A percentile compares a stretch with the other conserved stretches of the same genome.
Conservation (phyloP, 2,888 invertebrate genomes). For the Chalcosyrphus nemorum region DNA sequence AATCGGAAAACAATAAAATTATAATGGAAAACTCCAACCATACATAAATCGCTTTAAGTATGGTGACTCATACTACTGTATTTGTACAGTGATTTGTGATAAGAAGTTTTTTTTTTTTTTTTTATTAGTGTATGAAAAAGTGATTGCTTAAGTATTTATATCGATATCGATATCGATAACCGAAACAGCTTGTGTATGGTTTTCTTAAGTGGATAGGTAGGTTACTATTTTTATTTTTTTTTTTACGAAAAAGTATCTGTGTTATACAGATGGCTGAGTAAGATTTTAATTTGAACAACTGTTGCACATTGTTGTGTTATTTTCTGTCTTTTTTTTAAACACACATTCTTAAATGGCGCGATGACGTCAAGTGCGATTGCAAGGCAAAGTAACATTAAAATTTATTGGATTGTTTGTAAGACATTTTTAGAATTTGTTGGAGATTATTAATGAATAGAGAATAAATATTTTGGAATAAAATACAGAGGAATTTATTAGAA, state of each 20-base stretch:
- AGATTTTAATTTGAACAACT: constrained; percentile 10
- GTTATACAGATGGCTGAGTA: background rate
- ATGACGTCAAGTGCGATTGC: background rate
- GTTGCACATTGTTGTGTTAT: background rate
- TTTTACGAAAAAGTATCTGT: background rate
- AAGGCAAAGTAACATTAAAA: background rate
- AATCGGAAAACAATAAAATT: constrained; percentile 29
- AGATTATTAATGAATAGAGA: too few species aligned
- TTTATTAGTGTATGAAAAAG: background rate
- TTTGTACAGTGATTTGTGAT: constrained; percentile 41
- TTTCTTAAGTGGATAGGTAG: background rate
- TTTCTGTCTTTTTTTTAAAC: background rate
- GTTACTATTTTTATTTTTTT: background rate
- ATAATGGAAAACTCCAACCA: constrained; percentile 17
- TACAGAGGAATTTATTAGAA: too few species aligned
- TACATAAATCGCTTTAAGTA: background rate
- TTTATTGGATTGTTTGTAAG: background rate
- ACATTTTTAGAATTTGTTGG: too few species aligned
- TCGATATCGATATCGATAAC: background rate
- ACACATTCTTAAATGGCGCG: background rate
- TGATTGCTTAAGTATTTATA: background rate
- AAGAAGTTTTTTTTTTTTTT: constrained; percentile 5
- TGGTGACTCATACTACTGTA: constrained; percentile 17
- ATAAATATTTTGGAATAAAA: too few species aligned
- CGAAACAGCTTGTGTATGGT: constrained; percentile 14